Conservation (phyloP, 2,113 vertebrate genomes). For the Cygnus buccinator region DNA sequence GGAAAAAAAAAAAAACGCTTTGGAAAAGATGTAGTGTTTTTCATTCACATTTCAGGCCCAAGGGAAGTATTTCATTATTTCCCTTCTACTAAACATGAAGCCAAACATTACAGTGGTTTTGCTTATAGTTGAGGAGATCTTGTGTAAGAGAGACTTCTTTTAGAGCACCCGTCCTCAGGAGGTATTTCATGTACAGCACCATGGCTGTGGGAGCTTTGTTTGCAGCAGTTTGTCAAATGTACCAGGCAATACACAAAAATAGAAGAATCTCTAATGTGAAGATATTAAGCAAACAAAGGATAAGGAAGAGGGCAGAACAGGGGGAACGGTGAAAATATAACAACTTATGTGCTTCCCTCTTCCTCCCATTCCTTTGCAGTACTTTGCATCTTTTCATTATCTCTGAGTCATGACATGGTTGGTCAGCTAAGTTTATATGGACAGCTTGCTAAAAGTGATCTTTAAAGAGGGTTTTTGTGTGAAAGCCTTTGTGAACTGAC, state of each 20-base stretch:
- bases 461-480: not conserved
- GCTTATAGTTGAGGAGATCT: not conserved
- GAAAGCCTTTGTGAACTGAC: not conserved
- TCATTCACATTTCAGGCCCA: accelerated
- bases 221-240: not conserved
- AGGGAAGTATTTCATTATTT: not conserved
- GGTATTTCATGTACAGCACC: accelerated
- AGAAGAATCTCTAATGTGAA: not conserved
- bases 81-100: not conserved
- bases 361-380: not conserved
- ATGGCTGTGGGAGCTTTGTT: not conserved
- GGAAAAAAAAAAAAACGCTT: not conserved
- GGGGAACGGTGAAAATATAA: not conserved
- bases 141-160: not conserved
- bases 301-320: not conserved
- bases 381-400: not conserved
- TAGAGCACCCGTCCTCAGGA: accelerated
- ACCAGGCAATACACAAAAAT: not conserved
- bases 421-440: not conserved
- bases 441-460: not conserved
- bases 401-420: not conserved
- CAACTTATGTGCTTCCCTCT: not conserved
- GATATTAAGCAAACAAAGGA: not conserved
- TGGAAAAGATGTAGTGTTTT: not conserved
- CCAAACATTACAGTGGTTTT: not conserved